Evolutionary conservation across 2,888 invertebrate species (phyloP).

Genomic region (Pristionchus fissidentatus): DNA sequence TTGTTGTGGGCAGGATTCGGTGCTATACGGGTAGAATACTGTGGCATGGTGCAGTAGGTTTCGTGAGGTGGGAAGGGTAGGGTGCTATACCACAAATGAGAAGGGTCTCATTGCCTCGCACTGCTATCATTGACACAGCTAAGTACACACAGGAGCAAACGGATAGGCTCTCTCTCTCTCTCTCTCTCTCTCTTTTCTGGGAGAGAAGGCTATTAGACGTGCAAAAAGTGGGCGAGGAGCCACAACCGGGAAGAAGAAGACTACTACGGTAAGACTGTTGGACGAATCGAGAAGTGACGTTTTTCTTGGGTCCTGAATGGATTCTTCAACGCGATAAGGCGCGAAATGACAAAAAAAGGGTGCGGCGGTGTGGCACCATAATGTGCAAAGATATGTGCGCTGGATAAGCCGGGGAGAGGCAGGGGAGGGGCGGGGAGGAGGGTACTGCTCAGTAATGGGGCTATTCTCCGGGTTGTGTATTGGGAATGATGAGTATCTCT

Average conservation of each 20-base stretch:
- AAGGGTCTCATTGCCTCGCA: too few species aligned
- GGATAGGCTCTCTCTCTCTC: too few species aligned
- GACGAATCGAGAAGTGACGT: background rate
- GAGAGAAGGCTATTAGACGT: slow-evolving; percentile 8
- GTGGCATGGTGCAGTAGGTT: background rate
- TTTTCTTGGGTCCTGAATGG: background rate
- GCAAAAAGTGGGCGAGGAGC: background rate
- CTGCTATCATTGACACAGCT: slow-evolving; percentile 26
- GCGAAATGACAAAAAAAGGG: background rate
- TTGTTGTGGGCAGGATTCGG: too few species aligned
- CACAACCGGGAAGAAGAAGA: background rate
- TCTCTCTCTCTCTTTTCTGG: too few species aligned
- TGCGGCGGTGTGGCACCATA: too few species aligned
- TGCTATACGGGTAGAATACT: too few species aligned
- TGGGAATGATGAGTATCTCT: too few species aligned
- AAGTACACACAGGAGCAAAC: slow-evolving; percentile 12
- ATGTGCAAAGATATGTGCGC: too few species aligned
- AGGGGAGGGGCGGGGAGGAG: too few species aligned
- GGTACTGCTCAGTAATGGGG: slow-evolving; percentile 25
- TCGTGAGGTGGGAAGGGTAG: background rate
- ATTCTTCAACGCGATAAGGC: background rate
- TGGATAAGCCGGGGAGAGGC: too few species aligned
- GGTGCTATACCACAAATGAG: background rate
- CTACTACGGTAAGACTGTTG: background rate
- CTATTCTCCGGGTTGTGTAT: too few species aligned